Conservation (phyloP, 2,797 vertebrate genomes). For the Acomys russatus region DNA sequence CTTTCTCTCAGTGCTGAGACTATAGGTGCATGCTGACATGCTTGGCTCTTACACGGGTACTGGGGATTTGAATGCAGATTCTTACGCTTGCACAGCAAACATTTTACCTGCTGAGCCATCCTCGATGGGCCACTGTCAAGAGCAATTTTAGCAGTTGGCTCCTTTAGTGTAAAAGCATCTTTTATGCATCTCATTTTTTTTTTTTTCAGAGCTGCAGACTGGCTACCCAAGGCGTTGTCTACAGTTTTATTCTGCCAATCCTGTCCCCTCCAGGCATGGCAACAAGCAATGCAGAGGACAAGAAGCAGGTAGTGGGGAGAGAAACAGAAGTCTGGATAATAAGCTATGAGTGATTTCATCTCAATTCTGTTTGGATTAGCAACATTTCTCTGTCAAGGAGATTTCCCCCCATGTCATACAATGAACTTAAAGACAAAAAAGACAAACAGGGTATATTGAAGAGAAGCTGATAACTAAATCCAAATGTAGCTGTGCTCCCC, state of each 20-base stretch:
- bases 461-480: slow-evolving; percentile 62
- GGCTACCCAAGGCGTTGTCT: background rate
- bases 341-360: slow-evolving; percentile 16
- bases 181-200: background rate
- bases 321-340: background rate
- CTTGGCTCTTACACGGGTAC: background rate
- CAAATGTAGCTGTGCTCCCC: background rate
- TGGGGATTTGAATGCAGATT: background rate
- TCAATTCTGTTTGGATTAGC: slow-evolving; percentile 60
- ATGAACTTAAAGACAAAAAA: slow-evolving; percentile 62
- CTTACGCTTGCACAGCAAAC: background rate
- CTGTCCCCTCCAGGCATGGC: background rate
- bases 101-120: background rate
- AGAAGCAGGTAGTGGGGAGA: background rate
- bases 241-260: background rate
- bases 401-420: slow-evolving; percentile 54
- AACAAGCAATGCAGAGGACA: background rate
- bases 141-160: slow-evolving; percentile 32
- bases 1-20: background rate
- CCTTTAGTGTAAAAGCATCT: background rate
- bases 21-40: background rate
- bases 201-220: background rate
- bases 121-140: background rate
- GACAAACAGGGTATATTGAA: slow-evolving; percentile 52
- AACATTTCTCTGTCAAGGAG: slow-evolving; percentile 67